These are phyloP conservation scores for Calyptomena viridis DNA, from an alignment of 2,113 vertebrate genomes.

Conservation along the genomic window DNA sequence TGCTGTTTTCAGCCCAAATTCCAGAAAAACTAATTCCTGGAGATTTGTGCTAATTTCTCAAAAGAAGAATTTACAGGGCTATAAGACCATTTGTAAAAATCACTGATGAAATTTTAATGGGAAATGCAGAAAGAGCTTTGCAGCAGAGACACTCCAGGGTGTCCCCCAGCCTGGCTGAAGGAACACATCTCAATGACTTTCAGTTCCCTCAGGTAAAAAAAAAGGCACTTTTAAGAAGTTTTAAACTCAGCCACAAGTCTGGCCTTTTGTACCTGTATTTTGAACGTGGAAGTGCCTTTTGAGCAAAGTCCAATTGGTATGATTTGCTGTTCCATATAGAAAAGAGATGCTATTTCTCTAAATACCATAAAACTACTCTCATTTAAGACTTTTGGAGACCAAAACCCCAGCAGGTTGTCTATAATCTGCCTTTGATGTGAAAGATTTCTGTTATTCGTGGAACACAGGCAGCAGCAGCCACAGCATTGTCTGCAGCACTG, in stretches of 20 bases:
- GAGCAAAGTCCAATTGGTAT: neutral
- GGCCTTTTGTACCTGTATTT: neutral
- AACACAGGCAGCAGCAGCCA: neutral
- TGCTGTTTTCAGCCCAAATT: neutral
- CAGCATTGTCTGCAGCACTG: conserved; percentile 1
- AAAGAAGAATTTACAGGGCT: neutral
- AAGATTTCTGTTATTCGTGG: conserved; percentile 39
- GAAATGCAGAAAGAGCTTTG: neutral
- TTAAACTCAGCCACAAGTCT: neutral
- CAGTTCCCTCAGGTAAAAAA: neutral
- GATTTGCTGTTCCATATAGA: conserved; percentile 7
- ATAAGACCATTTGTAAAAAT: neutral
- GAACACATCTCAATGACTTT: neutral
- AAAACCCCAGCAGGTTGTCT: conserved; percentile 49
- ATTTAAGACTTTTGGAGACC: conserved; percentile 33
- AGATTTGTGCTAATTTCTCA: neutral
- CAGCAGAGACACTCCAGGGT: neutral
- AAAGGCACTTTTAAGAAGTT: neutral
- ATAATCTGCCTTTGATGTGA: conserved; percentile 38
- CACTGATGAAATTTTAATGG: neutral
- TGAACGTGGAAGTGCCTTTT: neutral
- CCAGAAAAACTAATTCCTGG: neutral
- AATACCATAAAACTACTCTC: conserved; percentile 32
- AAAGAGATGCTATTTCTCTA: conserved; percentile 47
- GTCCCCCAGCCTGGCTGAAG: neutral